phyloP scores from a whole-genome alignment of 30 jellyfish, hydroid and myxozoan genomes.

The Hydractinia echinata region DNA sequence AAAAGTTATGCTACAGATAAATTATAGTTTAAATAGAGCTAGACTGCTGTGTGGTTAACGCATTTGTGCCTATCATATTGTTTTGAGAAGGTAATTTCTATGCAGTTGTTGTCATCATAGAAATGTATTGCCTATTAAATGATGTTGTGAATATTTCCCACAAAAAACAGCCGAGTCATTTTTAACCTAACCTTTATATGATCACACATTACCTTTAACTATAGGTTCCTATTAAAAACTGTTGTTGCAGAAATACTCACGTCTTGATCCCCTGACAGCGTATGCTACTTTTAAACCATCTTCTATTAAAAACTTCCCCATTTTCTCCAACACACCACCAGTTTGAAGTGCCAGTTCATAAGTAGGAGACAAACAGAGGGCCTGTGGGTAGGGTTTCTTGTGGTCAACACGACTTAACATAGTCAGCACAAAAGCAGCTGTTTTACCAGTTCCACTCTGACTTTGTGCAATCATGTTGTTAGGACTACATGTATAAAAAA shows the following conservation, averaged over 20 bases:
- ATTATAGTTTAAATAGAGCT: no score
- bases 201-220: no score
- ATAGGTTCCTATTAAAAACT: no score
- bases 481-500: conserved; percentile 50
- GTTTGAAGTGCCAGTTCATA: conserved; percentile 92
- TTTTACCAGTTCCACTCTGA: conserved; percentile 99
- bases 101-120: no score
- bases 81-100: no score
- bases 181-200: no score
- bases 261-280: conserved; percentile 73
- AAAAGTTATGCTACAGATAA: no score
- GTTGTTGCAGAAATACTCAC: conserved; percentile 18
- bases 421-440: conserved; percentile 98
- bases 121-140: no score
- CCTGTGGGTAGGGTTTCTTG: conserved; percentile 83
- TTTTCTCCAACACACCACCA: conserved; percentile 82
- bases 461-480: conserved; percentile 96
- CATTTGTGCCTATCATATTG: no score
- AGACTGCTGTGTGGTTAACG: no score
- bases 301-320: conserved; percentile 88
- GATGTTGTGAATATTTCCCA: no score
- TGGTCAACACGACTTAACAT: conserved; percentile 77
- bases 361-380: conserved; percentile 95
- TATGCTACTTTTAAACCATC: conserved; percentile 75
- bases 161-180: no score